phyloP scores from a whole-genome alignment of 2,888 invertebrate species.

The Brachyptera putata region DNA sequence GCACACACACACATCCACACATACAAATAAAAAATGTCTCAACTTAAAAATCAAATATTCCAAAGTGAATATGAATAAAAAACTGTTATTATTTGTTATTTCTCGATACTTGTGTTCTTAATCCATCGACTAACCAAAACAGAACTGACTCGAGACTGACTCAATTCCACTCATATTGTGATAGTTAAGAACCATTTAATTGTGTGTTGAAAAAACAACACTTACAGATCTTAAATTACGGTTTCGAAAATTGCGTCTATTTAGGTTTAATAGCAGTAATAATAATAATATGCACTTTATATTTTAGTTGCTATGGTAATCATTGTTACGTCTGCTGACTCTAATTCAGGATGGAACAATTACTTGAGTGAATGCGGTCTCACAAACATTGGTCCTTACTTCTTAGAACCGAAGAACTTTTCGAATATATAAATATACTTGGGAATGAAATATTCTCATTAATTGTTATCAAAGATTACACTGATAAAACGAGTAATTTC shows the following conservation, averaged over 20 bases:
- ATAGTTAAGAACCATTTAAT: background rate
- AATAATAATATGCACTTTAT: background rate
- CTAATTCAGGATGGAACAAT: background rate
- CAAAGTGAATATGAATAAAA: too few species aligned
- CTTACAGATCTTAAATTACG: background rate
- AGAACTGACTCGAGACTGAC: background rate
- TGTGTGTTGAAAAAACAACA: background rate
- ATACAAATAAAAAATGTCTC: too few species aligned
- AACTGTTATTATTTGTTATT: too few species aligned
- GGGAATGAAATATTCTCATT: too few species aligned
- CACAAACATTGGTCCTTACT: background rate
- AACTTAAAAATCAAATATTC: too few species aligned
- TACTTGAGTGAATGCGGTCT: background rate
- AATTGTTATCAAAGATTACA: too few species aligned
- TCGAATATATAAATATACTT: too few species aligned
- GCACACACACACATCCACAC: too few species aligned
- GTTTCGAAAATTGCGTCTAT: background rate
- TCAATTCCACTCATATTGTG: background rate
- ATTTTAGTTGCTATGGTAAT: background rate
- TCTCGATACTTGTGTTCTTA: too few species aligned
- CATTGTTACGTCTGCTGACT: background rate
- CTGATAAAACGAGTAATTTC: too few species aligned
- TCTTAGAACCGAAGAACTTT: too few species aligned
- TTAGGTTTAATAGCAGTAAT: background rate
- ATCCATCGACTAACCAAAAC: background rate